phyloP scores from a whole-genome alignment of 2,113 vertebrate genomes.

The Haliaeetus leucogaster region DNA sequence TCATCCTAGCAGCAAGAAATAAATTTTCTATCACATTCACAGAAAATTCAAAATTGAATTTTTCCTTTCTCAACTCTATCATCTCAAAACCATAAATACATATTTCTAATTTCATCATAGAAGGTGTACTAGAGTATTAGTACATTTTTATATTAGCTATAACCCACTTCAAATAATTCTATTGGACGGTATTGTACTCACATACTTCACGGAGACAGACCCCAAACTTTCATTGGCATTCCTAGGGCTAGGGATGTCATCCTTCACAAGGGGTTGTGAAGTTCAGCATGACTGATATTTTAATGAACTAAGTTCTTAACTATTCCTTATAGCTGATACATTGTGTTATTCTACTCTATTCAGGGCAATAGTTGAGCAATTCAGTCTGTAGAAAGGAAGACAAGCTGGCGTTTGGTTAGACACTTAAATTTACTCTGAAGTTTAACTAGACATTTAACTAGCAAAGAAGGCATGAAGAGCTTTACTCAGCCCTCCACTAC shows the following conservation, averaged over 20 bases:
- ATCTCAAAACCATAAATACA: background rate
- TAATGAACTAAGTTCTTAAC: background rate
- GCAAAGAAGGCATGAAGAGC: background rate
- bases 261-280: background rate
- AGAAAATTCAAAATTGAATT: background rate
- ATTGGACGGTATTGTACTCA: too few relatives aligned
- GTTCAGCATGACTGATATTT: background rate
- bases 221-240: background rate
- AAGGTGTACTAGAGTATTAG: background rate
- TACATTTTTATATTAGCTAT: background rate
- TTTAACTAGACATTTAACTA: background rate
- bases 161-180: background rate
- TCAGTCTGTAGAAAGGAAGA: background rate
- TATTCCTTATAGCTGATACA: background rate
- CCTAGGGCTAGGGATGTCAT: background rate
- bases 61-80: background rate
- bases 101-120: background rate
- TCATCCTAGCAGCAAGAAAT: background rate
- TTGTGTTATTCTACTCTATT: background rate
- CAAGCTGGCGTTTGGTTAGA: background rate
- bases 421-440: background rate
- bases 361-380: background rate
- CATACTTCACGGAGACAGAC: background rate
- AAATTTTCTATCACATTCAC: background rate
- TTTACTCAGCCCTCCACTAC: background rate